Conservation (phyloP, 2,113 vertebrate species). For the Lichenostomus cassidix region DNA sequence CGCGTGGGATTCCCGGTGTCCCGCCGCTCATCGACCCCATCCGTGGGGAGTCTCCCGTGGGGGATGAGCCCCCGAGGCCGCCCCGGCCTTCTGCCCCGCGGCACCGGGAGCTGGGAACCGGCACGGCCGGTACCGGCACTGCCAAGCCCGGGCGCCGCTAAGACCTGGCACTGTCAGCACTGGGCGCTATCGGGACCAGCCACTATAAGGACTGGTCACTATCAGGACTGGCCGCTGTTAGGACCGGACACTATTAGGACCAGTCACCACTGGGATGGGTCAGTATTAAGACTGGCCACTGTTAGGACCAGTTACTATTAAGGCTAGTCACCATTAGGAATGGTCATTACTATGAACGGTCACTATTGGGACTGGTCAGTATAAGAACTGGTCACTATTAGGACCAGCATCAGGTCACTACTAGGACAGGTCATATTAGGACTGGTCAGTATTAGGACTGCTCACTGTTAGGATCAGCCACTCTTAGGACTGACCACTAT, state of each 20-base stretch:
- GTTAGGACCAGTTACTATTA: rapidly evolving
- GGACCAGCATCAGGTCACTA: rapidly evolving
- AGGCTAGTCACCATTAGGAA: rapidly evolving
- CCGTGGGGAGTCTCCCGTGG: rapidly evolving
- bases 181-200: too few relatives aligned
- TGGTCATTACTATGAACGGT: rapidly evolving
- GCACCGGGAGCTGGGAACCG: not conserved
- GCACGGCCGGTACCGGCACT: not conserved
- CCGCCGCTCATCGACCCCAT: rapidly evolving
- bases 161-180: not conserved
- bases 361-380: rapidly evolving
- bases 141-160: not conserved
- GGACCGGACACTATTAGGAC: rapidly evolving
- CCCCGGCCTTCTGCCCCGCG: not conserved
- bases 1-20: not conserved
- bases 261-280: rapidly evolving
- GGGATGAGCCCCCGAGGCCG: too few relatives aligned
- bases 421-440: not conserved
- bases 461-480: not conserved
- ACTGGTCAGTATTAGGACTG: rapidly evolving
- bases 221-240: too few relatives aligned
- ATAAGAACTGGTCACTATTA: rapidly evolving
- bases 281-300: rapidly evolving
- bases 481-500: rapidly evolving
- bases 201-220: not conserved